Base-by-base conservation (phyloP, 2,888 invertebrate genomes). In the Chrysolina americana region DNA sequence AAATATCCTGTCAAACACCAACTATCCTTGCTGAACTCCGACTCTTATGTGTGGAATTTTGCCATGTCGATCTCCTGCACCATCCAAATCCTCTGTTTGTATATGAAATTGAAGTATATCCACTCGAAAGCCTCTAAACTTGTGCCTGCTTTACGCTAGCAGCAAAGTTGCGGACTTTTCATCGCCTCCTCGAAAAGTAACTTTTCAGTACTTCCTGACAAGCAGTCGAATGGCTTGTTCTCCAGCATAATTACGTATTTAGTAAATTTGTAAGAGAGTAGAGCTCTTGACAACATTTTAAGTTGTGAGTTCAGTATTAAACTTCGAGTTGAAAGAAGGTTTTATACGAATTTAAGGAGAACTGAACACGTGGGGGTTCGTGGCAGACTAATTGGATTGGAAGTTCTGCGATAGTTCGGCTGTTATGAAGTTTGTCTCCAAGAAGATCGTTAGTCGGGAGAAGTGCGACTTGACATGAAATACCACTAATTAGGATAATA, bases 161-260 rank as follows among this genome's bases (percentile, higher is more conserved):
- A 59, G 59, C n/a, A 36, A 36, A 59, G 59, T 59, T 59, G 28
- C n/a, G 59, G 59, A 59, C n/a, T 59, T 59, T 59, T 59, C 59
- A 59, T 59, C 59, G 59, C 59, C 59, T 59, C 36, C 28, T 59
- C n/a, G 59, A 59, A 59, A 59, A 59, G 28, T 59, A n/a, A 59
- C 59, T 59, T 28, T 59, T 59, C 59, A 47, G 47, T 70, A 48
- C 53, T 70, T 70, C 41, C 36, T 65, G 63, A 48, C 64, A 50
- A 70, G 21, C 53, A 65, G 41, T 63, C 53, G 48, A 69, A 68
- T 41, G 56, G 44, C 59, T 65, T 69, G 69, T 65, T 71, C 17
- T 23, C 41, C 23, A 47, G 41, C 62, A 73, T 70, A 69, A 73
- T 69, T 65, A 65, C 19, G 56, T 73, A 73, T 73, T 47, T 56